A percentile compares a stretch with the other conserved stretches of the same genome.
Conservation (phyloP, 1,140 invertebrate genomes). For the Aethina tumida region DNA sequence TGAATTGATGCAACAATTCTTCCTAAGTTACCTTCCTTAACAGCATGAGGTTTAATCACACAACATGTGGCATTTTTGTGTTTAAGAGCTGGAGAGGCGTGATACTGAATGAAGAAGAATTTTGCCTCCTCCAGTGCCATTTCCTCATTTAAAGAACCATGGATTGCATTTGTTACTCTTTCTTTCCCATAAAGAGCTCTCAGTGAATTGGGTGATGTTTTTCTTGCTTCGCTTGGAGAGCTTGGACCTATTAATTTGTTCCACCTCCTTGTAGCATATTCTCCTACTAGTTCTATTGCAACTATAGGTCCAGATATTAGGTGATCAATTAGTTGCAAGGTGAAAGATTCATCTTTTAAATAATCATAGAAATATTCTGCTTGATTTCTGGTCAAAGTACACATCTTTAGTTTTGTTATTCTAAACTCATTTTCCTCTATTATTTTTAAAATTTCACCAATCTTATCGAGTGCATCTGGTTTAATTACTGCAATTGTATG, state of each 20-base stretch:
- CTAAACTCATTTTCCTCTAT: conserved; percentile 37
- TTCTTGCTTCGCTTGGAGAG: conserved; percentile 51
- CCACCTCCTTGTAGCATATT: conserved; percentile 49
- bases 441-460: conserved; percentile 52
- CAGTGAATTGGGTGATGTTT: conserved; percentile 47
- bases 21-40: conserved; percentile 61
- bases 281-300: conserved; percentile 54
- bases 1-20: conserved; percentile 67
- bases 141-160: conserved; percentile 51
- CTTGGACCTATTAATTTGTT: conserved; percentile 52
- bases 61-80: conserved; percentile 66
- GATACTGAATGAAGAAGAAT: conserved; percentile 28
- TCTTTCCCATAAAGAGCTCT: conserved; percentile 67
- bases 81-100: no score
- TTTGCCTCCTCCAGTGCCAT: conserved; percentile 41
- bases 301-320: conserved; percentile 55
- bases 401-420: conserved; percentile 55
- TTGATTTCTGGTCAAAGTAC: conserved; percentile 43
- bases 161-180: conserved; percentile 59
- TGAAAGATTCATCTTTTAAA: conserved; percentile 33
- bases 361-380: conserved; percentile 47
- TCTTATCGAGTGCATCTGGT: conserved; percentile 47
- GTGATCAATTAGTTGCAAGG: conserved; percentile 40
- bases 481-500: conserved; percentile 58
- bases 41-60: conserved; percentile 85